Evolutionary conservation across 2,113 vertebrate genomes (phyloP), one percentile per base, ranked within the genome.

Genomic region (Atherinomorus stipes): DNA sequence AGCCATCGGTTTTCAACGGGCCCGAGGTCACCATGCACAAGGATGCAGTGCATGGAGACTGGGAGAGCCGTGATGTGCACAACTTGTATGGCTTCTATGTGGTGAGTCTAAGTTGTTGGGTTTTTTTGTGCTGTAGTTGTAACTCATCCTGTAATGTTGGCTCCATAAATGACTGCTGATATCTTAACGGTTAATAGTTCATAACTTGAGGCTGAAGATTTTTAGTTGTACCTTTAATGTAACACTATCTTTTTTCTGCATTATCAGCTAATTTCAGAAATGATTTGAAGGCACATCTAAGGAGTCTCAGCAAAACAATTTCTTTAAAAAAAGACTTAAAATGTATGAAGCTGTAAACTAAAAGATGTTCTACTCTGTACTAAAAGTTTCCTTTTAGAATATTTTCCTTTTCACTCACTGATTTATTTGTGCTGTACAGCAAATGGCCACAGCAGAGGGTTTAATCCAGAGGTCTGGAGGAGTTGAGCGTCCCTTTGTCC

Each of bases 1-100:
- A 98, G 70, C 96, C 96, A 0, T 97, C 96, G 0, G 96, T 98
- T 34, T 98, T 98, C 74, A 98, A 96, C 0, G 96, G 96, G 15
- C 96, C 96, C 0, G 96, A 98, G 90, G 95, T 98, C 74, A 97
- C 96, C 19, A 97, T 98, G 96, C 95, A 96, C 88, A 98, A 98
- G 85, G 96, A 97, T 4, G 94, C 95, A 0, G 18, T 90, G 71
- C 95, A 96, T 10, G 95, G 94, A 1, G 90, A 80, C 71, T 97
- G 96, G 96, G 96, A 98, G 81, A 93, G 97, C 87, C 93, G 96
- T 0, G 96, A 98, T 0, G 3, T 98, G 4, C 96, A 98, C 88
- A 98, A 98, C 82, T 72, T 97, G 10, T 98, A 98, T 4, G 96
- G 95, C 22, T 74, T 97, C 52, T 97, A 97, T 3, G 96, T 97